Evolutionary conservation across 2,797 vertebrate species (phyloP), one percentile per base, ranked within the genome.

Genomic region (Spondyliosoma cantharus): DNA sequence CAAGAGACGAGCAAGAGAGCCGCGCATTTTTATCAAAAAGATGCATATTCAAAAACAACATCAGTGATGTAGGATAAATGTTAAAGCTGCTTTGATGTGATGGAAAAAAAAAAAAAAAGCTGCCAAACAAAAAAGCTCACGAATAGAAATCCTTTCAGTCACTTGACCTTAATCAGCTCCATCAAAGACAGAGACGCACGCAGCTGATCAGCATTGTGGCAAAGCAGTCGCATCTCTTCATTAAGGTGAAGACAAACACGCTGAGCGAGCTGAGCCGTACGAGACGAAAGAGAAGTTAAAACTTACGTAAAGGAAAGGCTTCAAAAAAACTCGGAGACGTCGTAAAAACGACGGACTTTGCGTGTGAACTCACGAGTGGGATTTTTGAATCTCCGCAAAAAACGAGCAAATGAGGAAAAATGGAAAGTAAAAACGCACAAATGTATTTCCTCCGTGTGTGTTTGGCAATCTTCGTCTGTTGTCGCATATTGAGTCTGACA

Each of bases 41-140:
- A 72, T 4, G 16, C 64, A 71, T 4, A 74, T 81, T 67, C 27
- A 77, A 76, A 77, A 53, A 58, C 48, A 78, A 75, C 78, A 49
- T 74, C 64, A 73, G 15, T 12, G 78, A 65, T 77, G 60, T 67
- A 70, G 71, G 83, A 71, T 71, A 60, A 67, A 82, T 25, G 77
- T 60, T 71, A 78, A 81, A 85, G 84, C 74, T 64, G 57, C 57
- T 82, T 87, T 88, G 67, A 78, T 82, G 72, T 74, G 78, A 70
- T 1, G 46, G n/a, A n/a, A n/a, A 32, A 32, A 32, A 32, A n/a
- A 64, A 82, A 78, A 52, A 58, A 65, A 24, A 37, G 37, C 20
- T 15, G 54, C 25, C 54, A 60, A 80, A 66, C 54, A 85, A 75
- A 58, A 58, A 32, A 50, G 61, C 75, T 79, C 71, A 25, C 59